phyloP scores from a whole-genome alignment of 2,113 vertebrate genomes.

The Phylloscopus whistleri region DNA sequence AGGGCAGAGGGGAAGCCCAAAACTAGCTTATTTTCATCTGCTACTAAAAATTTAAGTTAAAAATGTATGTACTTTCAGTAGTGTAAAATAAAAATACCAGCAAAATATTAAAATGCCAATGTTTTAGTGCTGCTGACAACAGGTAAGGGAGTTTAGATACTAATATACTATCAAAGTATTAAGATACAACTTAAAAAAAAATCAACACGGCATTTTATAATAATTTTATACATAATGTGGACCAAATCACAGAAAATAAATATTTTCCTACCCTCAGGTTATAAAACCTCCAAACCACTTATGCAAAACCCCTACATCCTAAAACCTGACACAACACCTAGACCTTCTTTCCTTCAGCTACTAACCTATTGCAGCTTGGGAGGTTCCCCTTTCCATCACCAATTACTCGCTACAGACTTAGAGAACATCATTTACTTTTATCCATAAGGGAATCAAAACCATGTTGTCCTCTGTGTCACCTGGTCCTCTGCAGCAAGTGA shows the following conservation, averaged over 20 bases:
- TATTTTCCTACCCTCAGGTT: neutral
- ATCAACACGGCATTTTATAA: neutral
- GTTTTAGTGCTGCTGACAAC: neutral
- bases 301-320: accelerated
- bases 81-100: neutral
- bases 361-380: neutral
- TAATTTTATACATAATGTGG: neutral
- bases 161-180: neutral
- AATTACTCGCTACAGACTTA: neutral
- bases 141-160: neutral
- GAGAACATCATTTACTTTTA: neutral
- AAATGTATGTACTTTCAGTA: neutral
- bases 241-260: neutral
- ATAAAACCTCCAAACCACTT: neutral
- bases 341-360: neutral
- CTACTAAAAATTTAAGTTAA: neutral
- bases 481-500: neutral
- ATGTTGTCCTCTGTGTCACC: neutral
- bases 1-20: neutral
- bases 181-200: neutral
- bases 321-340: neutral
- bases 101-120: neutral
- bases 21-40: neutral
- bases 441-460: neutral
- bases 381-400: neutral